Evolutionary conservation across 2,797 vertebrate species (phyloP), one percentile per base, ranked within the genome.

Genomic region (Fringilla coelebs): DNA sequence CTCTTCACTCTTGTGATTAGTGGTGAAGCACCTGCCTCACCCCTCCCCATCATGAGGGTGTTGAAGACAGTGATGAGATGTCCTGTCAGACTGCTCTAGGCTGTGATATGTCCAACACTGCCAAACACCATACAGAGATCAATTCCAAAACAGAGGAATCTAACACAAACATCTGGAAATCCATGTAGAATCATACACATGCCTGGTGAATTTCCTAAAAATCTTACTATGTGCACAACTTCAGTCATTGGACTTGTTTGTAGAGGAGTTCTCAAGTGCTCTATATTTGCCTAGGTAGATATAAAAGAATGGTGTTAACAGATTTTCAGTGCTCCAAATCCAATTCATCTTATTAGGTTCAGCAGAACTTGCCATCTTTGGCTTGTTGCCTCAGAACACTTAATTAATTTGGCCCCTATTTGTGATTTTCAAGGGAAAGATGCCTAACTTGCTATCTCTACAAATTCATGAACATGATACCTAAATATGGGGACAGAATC

Each of bases 381-480:
- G 80, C 84, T 83, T 88, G 29, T 43, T 95, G 63, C 93, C 81
- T 88, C 34, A 38, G 22, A 96, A 85, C 63, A 74, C 52, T 89
- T 97, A 97, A 95, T 96, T 93, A 95, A 57, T 48, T 43, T 95
- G 89, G 60, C 61, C 63, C 16, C 21, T 90, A 63, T 94, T 86
- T 94, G 43, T 87, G 28, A 32, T 92, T 97, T 96, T 92, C 4
- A 2, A 86, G 63, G 34, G 45, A 88, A 96, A 90, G 88, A 85
- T 77, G 28, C 19, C 85, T 94, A 85, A 38, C 32, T 94, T 95
- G 68, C 78, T 89, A 89, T 88, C 55, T 84, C 46, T 94, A 76
- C 51, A 76, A 76, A 95, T 89, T 89, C 25, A 51, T 88, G 77
- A 43, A 94, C 71, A 48, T 8, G 25, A 5, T 65, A 49, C 34